phyloP scores from a whole-genome alignment of 2,888 invertebrate genomes.

The Heliconius cydno region DNA sequence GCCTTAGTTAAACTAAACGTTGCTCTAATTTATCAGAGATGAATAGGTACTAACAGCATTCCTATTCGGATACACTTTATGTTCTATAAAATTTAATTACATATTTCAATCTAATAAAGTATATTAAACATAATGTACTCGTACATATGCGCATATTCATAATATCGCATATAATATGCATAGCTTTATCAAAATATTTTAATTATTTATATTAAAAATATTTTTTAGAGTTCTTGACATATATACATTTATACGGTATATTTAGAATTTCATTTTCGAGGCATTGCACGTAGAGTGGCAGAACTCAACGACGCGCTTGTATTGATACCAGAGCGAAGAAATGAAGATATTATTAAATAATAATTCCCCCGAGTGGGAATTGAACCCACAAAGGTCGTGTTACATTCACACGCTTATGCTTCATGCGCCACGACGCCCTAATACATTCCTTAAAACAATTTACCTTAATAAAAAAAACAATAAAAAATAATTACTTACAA shows the following conservation, averaged over 20 bases:
- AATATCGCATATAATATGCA: not conserved
- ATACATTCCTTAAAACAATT: not conserved
- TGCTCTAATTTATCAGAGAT: not conserved
- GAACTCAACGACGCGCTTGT: too few species aligned
- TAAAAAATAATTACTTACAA: constrained; percentile 9
- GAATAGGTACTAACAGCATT: not conserved
- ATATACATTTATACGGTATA: too few species aligned
- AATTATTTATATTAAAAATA: not conserved
- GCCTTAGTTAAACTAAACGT: not conserved
- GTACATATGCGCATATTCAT: not conserved
- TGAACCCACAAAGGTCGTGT: too few species aligned
- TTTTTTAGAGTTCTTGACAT: not conserved
- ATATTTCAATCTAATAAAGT: not conserved
- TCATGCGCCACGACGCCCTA: too few species aligned
- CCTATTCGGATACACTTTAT: not conserved
- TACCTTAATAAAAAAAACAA: not conserved
- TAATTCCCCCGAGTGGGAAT: too few species aligned
- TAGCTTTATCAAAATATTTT: not conserved
- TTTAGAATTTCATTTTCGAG: too few species aligned
- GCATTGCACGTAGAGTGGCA: too few species aligned
- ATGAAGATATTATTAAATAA: too few species aligned
- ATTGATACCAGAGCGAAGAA: too few species aligned
- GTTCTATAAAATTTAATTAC: not conserved
- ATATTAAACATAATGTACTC: not conserved
- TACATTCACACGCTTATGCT: too few species aligned